These are phyloP conservation scores for Centropus unirufus DNA, from an alignment of 2,113 vertebrate genomes.

Conservation along the genomic window DNA sequence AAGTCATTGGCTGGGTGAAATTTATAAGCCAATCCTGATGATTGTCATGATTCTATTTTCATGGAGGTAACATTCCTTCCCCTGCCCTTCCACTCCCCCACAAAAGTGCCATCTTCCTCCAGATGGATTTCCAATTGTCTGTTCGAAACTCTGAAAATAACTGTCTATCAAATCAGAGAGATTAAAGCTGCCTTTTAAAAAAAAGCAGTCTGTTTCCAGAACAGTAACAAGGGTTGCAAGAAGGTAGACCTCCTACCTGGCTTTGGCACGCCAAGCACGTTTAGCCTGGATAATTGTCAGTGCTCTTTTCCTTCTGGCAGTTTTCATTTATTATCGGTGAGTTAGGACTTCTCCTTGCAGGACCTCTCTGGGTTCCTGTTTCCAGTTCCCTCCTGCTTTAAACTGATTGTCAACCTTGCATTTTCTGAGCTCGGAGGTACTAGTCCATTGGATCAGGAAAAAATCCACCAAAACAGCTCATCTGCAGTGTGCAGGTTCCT, in stretches of 20 bases:
- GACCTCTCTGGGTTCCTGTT: constrained; percentile 28
- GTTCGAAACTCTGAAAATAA: neutral
- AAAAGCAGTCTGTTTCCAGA: neutral
- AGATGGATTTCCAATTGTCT: neutral
- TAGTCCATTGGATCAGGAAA: neutral
- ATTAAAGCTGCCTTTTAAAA: neutral
- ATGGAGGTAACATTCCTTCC: neutral
- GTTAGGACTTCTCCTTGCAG: constrained; percentile 53
- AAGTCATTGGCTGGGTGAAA: neutral
- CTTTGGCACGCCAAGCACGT: neutral
- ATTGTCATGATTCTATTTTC: neutral
- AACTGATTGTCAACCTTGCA: constrained; percentile 7
- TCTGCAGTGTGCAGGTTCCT: fast-evolving
- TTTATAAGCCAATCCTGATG: neutral
- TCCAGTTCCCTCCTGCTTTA: constrained; percentile 8
- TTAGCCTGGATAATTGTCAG: constrained; percentile 6
- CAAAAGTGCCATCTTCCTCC: neutral
- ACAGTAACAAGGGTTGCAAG: neutral
- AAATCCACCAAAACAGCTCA: neutral
- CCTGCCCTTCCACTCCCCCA: too few species aligned
- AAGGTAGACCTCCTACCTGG: neutral
- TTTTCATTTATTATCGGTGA: constrained; percentile 17
- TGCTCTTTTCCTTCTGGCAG: neutral
- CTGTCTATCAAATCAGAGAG: neutral
- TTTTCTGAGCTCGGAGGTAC: constrained; percentile 13